Percentiles rank a stretch among this genome's conserved stretches.
These are phyloP conservation scores for Astropecten irregularis DNA, from an alignment of 53 echinoderm and acorn worm species.

Conservation along the genomic window DNA sequence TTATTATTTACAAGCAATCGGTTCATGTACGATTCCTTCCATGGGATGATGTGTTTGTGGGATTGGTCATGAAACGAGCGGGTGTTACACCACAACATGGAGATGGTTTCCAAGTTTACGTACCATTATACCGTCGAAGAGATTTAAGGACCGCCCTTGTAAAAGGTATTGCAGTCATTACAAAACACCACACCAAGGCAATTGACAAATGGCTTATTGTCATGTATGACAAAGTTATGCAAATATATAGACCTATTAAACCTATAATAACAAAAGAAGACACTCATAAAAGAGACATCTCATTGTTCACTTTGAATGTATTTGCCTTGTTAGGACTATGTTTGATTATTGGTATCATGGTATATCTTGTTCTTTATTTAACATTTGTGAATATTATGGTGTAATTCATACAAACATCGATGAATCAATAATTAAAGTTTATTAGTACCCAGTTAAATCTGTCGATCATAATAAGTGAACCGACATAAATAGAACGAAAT, in stretches of 20 bases:
- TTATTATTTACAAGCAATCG: constrained; percentile 25
- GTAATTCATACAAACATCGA: too few species aligned
- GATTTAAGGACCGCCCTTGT: not conserved
- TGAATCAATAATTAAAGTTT: too few species aligned
- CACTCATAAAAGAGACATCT: not conserved
- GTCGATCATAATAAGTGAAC: too few species aligned
- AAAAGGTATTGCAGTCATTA: constrained; percentile 31
- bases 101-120: constrained; percentile 41
- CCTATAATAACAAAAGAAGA: not conserved
- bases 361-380: not conserved
- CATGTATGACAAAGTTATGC: constrained; percentile 34
- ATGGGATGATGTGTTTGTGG: constrained; percentile 64
- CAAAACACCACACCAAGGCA: constrained; percentile 7
- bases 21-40: constrained; percentile 58
- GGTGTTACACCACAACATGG: constrained; percentile 37
- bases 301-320: not conserved
- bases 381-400: too few species aligned
- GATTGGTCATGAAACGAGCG: constrained; percentile 43
- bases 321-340: not conserved
- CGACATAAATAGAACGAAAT: too few species aligned
- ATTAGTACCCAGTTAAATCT: too few species aligned
- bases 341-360: not conserved
- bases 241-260: not conserved
- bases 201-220: constrained; percentile 15
- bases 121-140: not conserved